Evolutionary conservation across 2,888 invertebrate species (phyloP).

Genomic region (Leptarthrus brevirostris): DNA sequence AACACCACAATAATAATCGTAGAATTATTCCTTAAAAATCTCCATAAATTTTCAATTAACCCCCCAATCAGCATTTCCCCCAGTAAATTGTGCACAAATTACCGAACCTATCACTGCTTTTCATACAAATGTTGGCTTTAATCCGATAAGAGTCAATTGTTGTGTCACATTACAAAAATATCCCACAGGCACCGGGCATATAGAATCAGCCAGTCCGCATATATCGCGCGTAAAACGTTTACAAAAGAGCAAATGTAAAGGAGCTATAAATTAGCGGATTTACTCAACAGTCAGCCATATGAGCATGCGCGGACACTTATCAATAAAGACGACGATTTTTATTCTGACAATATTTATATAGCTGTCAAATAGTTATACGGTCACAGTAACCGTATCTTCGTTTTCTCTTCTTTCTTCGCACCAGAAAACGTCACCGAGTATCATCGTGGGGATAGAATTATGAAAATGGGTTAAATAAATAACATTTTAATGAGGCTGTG

Average conservation of each 20-base stretch:
- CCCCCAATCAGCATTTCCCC: background rate
- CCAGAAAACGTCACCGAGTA: background rate
- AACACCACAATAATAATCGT: too few relatives aligned
- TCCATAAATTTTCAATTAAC: constrained; percentile 28
- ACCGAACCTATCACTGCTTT: constrained; percentile 5
- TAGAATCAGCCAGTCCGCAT: too few relatives aligned
- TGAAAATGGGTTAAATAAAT: constrained; percentile 22
- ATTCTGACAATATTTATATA: constrained; percentile 48
- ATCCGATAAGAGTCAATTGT: constrained; percentile 54
- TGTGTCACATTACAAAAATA: constrained; percentile 53
- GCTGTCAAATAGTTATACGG: constrained; percentile 38
- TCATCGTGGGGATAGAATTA: background rate
- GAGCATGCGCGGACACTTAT: constrained; percentile 34
- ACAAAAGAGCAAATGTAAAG: constrained; percentile 13
- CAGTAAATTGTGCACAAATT: constrained; percentile 22
- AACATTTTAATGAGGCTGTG: constrained; percentile 24
- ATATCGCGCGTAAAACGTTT: constrained; percentile 1
- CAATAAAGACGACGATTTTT: constrained; percentile 43
- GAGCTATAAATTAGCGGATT: constrained; percentile 48
- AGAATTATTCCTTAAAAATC: background rate
- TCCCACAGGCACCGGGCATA: constrained; percentile 42
- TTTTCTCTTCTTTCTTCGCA: background rate
- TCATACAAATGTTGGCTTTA: constrained; percentile 32
- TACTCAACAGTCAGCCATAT: constrained; percentile 19
- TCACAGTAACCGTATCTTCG: background rate